A percentile compares a stretch with the other conserved stretches of the same genome.
Conservation (phyloP, 2,113 vertebrate genomes). For the Oxygymnocypris stewartii region DNA sequence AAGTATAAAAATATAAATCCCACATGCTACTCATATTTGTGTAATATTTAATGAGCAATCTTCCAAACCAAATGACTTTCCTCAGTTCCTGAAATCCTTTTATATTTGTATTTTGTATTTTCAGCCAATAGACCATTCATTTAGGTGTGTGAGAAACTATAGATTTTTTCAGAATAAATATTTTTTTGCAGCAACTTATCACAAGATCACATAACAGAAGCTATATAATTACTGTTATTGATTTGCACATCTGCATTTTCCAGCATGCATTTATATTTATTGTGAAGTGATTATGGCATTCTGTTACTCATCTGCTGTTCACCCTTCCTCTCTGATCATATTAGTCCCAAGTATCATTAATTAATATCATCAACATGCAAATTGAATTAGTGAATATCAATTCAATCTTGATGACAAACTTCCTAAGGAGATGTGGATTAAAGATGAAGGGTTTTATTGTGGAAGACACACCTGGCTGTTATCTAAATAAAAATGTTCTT, state of each 20-base stretch:
- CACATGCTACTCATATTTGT: neutral
- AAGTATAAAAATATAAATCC: neutral
- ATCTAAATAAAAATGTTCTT: neutral
- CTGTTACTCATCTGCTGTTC: conserved; percentile 12
- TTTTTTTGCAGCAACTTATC: neutral
- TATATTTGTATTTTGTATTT: no score
- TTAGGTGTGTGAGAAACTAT: neutral
- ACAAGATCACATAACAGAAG: neutral
- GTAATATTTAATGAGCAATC: no score
- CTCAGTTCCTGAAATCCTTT: no score
- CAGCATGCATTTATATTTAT: conserved; percentile 32
- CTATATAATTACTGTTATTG: neutral
- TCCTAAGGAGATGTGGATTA: neutral
- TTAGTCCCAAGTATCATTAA: conserved; percentile 19
- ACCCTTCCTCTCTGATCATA: conserved; percentile 23
- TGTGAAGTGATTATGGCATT: conserved; percentile 35
- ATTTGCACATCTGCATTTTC: conserved; percentile 23
- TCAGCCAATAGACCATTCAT: neutral
- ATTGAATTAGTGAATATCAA: neutral
- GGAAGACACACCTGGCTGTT: neutral
- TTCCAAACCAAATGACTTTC: no score
- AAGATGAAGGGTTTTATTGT: neutral
- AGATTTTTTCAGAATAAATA: no score
- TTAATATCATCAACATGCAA: neutral
- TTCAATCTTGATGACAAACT: neutral